Base-by-base conservation (phyloP, 2,888 invertebrate species). In the Oxytorus armatus region DNA sequence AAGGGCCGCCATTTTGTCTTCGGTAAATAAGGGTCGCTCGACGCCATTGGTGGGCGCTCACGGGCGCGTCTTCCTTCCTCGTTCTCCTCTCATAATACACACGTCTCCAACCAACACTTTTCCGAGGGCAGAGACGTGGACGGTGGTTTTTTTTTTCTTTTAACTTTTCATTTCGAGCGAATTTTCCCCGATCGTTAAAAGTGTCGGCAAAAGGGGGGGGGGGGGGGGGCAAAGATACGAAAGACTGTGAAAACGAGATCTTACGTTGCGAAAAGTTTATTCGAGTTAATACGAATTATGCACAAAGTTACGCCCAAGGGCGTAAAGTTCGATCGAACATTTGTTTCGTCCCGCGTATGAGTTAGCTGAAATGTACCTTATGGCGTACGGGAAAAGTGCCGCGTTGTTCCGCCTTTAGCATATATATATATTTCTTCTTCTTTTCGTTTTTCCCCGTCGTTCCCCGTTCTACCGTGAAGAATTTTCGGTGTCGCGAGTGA, bases 1-100 rank as follows among this genome's bases (percentile, higher is more conserved):
- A 86, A 90, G 90, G 89, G 90, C 87, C 79, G 90, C 90, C 90
- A 90, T 90, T 89, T 90, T 90, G 89, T 87, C 77, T 87, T 85
- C 77, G 84, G 85, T 89, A 88, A 89, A 89, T 89, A 89, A 90
- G 90, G 90, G 90, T 89, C 89, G 90, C 85, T 87, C 84, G 85
- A 87, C 87, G 90, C 90, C 90, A 90, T 90, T 90, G 89, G 87
- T 87, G 89, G 87, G 87, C 88, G n/a, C n/a, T n/a, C n/a, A 88
- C 89, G 90, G 88, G 89, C 88, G 90, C 90, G 90, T 90, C 90
- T 89, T 89, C 83, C 87, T 89, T 89, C 85, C 66, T 74, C 77
- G 65, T 65, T 74, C 65, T 74, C n/a, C n/a, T n/a, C n/a, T n/a
- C n/a, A n/a, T n/a, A n/a, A n/a, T n/a, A n/a, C 57, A 33, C 74